Percentiles rank a stretch among this genome's conserved stretches.
These are phyloP conservation scores for Chaetogeoica ovagalla DNA, from an alignment of 2,888 invertebrate genomes.

Conservation along the genomic window DNA sequence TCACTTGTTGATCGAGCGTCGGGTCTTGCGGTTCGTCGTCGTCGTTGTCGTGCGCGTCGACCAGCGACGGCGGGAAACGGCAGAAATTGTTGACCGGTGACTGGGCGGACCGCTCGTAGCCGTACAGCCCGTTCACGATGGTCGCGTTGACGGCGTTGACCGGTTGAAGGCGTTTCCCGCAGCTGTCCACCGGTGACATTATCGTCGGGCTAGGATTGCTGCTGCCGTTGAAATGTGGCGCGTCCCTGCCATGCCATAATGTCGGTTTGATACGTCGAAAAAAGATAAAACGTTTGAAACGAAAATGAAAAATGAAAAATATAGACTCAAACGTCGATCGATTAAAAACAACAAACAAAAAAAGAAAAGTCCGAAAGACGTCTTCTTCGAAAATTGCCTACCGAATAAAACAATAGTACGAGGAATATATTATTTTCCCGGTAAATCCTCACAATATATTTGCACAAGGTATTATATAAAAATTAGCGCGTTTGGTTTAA, in stretches of 20 bases:
- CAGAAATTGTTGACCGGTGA: slow-evolving; percentile 53
- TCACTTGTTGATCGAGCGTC: slow-evolving; percentile 54
- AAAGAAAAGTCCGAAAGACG: too few relatives aligned
- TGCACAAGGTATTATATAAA: too few relatives aligned
- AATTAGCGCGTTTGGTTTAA: too few relatives aligned
- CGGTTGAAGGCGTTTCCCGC: slow-evolving; percentile 38
- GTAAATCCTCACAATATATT: too few relatives aligned
- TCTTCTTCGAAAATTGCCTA: too few relatives aligned
- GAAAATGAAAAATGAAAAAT: too few relatives aligned
- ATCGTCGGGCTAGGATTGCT: slow-evolving; percentile 24
- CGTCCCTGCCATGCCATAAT: slow-evolving; percentile 32
- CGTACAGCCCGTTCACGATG: slow-evolving; percentile 49
- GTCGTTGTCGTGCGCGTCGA: slow-evolving; percentile 24
- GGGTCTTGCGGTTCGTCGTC: slow-evolving; percentile 1
- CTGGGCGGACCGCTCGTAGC: slow-evolving; percentile 50
- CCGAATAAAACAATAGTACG: too few relatives aligned
- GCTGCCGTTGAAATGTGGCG: slow-evolving; percentile 39
- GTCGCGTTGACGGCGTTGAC: slow-evolving; percentile 3
- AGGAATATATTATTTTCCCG: too few relatives aligned
- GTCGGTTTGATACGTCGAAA: too few relatives aligned
- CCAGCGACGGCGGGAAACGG: slow-evolving; percentile 51
- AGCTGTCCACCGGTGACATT: not conserved
- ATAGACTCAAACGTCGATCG: too few relatives aligned
- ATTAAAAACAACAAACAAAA: too few relatives aligned
- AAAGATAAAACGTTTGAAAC: too few relatives aligned